Conservation (phyloP, 2,888 invertebrate species). For the Luffia ferchaultella region DNA sequence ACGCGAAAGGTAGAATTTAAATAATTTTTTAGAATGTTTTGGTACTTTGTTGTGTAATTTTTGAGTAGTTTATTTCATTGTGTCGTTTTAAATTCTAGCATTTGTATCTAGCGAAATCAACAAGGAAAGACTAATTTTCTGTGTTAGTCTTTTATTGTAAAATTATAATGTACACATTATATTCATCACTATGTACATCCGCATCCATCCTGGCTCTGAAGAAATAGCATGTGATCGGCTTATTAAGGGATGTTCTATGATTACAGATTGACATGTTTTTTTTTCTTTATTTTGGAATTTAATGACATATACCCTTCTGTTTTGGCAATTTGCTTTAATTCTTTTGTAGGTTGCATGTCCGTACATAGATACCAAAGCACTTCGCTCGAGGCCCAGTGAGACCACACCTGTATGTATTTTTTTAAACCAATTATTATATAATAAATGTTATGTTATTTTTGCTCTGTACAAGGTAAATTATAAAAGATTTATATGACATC, state of each 20-base stretch:
- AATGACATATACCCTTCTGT: conserved; percentile 33
- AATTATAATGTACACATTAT: no score
- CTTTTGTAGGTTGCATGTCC: conserved; percentile 72
- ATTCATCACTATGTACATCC: not conserved
- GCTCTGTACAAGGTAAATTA: not conserved
- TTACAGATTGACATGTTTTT: conserved; percentile 19
- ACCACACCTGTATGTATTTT: conserved; percentile 76
- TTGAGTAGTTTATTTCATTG: no score
- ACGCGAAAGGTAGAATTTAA: no score
- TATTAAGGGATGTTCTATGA: conserved; percentile 20
- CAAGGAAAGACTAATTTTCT: not conserved
- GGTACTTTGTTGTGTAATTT: no score
- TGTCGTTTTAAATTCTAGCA: not conserved
- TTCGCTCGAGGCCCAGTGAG: conserved; percentile 62
- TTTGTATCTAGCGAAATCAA: not conserved
- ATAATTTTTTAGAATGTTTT: no score
- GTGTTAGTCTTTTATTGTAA: not conserved
- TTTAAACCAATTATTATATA: conserved; percentile 4
- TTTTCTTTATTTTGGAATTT: conserved; percentile 24
- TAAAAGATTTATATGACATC: not conserved
- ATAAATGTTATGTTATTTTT: not conserved
- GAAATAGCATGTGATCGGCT: conserved; percentile 22
- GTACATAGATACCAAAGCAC: conserved; percentile 57
- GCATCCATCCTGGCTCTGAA: conserved; percentile 1
- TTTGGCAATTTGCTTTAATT: conserved; percentile 64